Percentiles rank a stretch among this genome's conserved stretches.
These are phyloP conservation scores for Pelvicachromis taeniatus DNA, from an alignment of 2,113 vertebrate genomes.

Conservation along the genomic window DNA sequence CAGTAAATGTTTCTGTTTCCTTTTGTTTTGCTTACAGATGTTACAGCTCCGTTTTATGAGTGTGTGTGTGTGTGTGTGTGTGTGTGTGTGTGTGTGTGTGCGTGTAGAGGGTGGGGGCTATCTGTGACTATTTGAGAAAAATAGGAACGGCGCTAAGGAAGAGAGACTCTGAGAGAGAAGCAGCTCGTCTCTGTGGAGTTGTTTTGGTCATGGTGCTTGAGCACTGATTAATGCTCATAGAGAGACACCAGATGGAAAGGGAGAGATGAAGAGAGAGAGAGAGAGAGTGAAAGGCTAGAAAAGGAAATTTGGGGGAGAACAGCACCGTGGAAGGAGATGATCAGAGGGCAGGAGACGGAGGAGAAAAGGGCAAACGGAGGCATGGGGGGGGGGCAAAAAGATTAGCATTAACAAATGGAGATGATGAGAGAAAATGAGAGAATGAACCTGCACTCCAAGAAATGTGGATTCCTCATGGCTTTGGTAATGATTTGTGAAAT, in stretches of 20 bases:
- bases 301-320: conserved; percentile 29
- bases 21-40: no score
- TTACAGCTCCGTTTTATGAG: no score
- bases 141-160: conserved; percentile 7
- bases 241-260: conserved; percentile 60
- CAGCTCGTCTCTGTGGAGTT: conserved; percentile 52
- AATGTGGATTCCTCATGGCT: neutral
- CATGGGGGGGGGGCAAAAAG: neutral
- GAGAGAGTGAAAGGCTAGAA: conserved; percentile 9
- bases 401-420: neutral
- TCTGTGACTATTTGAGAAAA: conserved; percentile 38
- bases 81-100: neutral
- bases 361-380: neutral
- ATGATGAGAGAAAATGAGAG: conserved; percentile 1
- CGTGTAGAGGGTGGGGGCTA: neutral
- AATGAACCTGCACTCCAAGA: neutral
- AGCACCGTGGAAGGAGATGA: conserved; percentile 30
- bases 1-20: no score
- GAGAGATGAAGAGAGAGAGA: neutral
- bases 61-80: neutral
- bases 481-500: neutral
- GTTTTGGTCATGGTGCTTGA: conserved; percentile 68
- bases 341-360: conserved; percentile 4
- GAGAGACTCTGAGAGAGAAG: conserved; percentile 27
- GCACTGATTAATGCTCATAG: conserved; percentile 67